Conservation (phyloP, 2,797 vertebrate genomes). For the Denticeps clupeoides region DNA sequence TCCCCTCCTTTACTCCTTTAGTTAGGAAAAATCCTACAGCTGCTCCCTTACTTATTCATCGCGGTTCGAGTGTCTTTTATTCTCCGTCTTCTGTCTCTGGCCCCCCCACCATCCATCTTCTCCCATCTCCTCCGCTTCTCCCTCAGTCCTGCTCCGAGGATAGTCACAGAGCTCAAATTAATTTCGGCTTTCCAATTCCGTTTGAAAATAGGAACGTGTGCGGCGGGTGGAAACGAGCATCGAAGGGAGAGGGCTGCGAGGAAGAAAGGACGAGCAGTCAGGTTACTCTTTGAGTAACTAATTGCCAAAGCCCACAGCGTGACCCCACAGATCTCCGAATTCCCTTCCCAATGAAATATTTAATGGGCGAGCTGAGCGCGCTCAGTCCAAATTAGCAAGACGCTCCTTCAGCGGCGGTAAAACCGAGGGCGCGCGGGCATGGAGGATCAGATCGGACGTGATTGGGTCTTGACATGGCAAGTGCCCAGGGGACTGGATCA, state of each 20-base stretch:
- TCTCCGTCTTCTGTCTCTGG: slow-evolving; percentile 18
- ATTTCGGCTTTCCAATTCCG: slow-evolving; percentile 54
- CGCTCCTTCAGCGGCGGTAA: slow-evolving; percentile 1
- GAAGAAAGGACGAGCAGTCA: slow-evolving; percentile 13
- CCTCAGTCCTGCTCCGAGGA: slow-evolving; percentile 24
- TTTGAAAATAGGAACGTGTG: slow-evolving; percentile 34
- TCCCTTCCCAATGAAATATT: slow-evolving; percentile 53
- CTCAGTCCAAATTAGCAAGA: slow-evolving; percentile 2
- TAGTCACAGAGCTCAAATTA: slow-evolving; percentile 43
- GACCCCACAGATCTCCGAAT: slow-evolving; percentile 51
- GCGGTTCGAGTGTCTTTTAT: slow-evolving; percentile 28
- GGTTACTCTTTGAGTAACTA: slow-evolving; percentile 49
- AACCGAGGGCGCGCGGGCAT: too few relatives aligned
- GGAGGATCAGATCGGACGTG: too few relatives aligned
- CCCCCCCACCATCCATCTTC: slow-evolving; percentile 8
- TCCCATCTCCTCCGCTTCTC: neutral
- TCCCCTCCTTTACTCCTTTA: slow-evolving; percentile 24
- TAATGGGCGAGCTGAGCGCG: slow-evolving; percentile 29
- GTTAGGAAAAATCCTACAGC: slow-evolving; percentile 28
- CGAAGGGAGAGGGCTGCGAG: slow-evolving; percentile 30
- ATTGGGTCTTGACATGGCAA: too few relatives aligned
- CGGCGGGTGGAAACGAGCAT: slow-evolving; percentile 24
- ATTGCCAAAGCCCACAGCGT: slow-evolving; percentile 43
- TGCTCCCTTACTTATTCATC: slow-evolving; percentile 33
- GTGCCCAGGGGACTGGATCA: too few relatives aligned